phyloP scores from a whole-genome alignment of 2,113 vertebrate species.

The Megaceryle torquata region DNA sequence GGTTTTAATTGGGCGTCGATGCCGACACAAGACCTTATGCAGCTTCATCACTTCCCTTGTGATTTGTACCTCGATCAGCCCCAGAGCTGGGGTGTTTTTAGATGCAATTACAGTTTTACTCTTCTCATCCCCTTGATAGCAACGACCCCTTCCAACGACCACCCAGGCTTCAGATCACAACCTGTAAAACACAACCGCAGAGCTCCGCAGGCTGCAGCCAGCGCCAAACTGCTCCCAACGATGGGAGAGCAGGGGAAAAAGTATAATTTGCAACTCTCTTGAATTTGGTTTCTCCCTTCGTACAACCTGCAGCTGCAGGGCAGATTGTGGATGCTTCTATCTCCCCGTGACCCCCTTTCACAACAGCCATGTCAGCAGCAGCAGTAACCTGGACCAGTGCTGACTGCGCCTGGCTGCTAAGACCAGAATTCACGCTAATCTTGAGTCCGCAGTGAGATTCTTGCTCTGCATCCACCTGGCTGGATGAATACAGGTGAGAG shows the following conservation, averaged over 20 bases:
- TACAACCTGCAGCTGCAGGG: neutral
- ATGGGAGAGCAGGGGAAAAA: neutral
- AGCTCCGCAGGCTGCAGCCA: neutral
- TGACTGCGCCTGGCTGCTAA: neutral
- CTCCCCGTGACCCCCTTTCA: neutral
- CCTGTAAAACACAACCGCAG: neutral
- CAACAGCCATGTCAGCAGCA: neutral
- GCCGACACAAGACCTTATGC: neutral
- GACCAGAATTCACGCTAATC: neutral
- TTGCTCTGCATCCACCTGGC: neutral
- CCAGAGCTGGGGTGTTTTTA: neutral
- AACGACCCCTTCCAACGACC: neutral
- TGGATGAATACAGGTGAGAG: neutral
- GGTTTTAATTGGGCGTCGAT: neutral
- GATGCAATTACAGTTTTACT: no score
- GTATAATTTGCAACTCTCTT: neutral
- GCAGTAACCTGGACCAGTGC: neutral
- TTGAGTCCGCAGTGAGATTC: neutral
- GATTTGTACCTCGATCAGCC: neutral
- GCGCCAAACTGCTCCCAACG: neutral
- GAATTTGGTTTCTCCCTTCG: fast-evolving
- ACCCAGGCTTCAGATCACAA: fast-evolving
- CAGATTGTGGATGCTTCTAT: neutral
- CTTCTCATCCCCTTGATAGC: fast-evolving
- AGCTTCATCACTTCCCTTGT: neutral